Evolutionary conservation across 1,140 invertebrate species (phyloP).

Genomic region (Megathymus violae): DNA sequence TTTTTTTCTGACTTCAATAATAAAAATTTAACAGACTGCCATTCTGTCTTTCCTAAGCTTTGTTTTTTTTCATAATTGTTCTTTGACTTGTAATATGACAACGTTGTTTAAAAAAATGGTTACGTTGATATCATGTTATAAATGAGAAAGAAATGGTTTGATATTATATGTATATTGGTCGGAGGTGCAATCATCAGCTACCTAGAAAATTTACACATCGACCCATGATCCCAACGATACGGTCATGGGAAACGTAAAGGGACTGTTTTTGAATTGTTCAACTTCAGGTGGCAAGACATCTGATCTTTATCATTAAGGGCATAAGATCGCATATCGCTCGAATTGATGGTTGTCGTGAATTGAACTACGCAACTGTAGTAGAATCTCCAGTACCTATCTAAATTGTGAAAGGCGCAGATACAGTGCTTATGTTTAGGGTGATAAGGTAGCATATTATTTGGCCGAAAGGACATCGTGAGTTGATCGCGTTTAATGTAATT

Average conservation of each 20-base stretch:
- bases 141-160: not conserved
- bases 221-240: conserved; percentile 12
- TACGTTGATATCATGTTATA: not conserved
- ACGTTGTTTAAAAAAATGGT: not conserved
- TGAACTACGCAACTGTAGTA: conserved; percentile 5
- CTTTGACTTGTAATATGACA: not conserved
- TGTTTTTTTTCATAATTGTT: not conserved
- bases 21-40: not conserved
- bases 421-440: not conserved
- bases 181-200: conserved; percentile 5
- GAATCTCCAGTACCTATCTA: not conserved
- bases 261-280: not conserved
- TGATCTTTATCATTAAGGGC: not conserved
- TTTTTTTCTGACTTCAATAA: conserved; percentile 12
- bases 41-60: not conserved
- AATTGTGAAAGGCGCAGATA: not conserved
- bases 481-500: conserved; percentile 21
- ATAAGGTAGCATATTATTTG: conserved; percentile 9
- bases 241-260: conserved; percentile 9
- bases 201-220: conserved; percentile 18
- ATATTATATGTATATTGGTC: not conserved
- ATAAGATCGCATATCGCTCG: conserved; percentile 14
- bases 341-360: conserved; percentile 17
- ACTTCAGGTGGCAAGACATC: not conserved
- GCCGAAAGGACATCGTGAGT: conserved; percentile 9